phyloP scores from a whole-genome alignment of 2,113 vertebrate species.

The Pachycephala philippinensis region DNA sequence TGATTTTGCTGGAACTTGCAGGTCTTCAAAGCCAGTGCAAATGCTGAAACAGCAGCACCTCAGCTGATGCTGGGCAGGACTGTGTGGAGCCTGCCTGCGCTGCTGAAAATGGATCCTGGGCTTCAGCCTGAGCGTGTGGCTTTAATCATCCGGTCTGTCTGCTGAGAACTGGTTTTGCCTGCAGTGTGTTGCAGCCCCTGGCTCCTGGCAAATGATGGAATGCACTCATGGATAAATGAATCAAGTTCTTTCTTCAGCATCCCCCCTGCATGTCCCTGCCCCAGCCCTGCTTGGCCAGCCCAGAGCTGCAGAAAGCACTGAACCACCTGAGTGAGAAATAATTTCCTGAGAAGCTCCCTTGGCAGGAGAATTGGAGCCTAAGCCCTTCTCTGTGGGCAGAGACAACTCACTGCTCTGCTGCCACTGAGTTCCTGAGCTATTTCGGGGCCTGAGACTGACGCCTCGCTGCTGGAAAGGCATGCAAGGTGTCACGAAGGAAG shows the following conservation, averaged over 20 bases:
- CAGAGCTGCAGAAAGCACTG: not conserved
- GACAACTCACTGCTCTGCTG: not conserved
- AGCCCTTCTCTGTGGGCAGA: not conserved
- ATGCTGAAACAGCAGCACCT: not conserved
- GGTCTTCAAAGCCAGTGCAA: not conserved
- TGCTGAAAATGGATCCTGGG: not conserved
- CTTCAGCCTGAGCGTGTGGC: fast-evolving
- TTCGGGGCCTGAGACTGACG: not conserved
- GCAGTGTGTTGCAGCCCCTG: not conserved
- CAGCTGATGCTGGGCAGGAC: not conserved
- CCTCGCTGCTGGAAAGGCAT: not conserved
- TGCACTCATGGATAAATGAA: not conserved
- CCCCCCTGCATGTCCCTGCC: fast-evolving
- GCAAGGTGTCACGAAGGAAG: fast-evolving
- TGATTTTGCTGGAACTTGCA: not conserved
- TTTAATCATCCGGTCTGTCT: not conserved
- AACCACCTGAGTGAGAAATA: not conserved
- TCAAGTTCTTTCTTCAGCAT: not conserved
- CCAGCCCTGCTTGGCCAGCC: not conserved
- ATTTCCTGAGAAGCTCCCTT: not conserved
- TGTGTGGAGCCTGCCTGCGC: not conserved
- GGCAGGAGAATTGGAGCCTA: not conserved
- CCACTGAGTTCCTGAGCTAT: not conserved
- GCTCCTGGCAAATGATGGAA: not conserved
- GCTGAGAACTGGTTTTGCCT: not conserved